phyloP scores from a whole-genome alignment of 2,797 vertebrate species.

The Varecia variegata region DNA sequence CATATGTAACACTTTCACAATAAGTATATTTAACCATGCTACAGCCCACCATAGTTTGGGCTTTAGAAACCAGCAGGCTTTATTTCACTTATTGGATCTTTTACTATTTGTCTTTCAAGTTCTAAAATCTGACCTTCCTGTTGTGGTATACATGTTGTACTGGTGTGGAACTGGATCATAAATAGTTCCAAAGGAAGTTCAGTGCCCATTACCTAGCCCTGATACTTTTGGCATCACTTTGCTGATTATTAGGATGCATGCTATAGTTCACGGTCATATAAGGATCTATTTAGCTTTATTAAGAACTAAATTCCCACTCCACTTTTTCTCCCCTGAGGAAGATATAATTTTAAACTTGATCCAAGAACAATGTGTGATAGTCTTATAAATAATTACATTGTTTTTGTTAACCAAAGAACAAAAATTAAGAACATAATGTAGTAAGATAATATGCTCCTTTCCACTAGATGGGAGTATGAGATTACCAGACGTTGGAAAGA shows the following conservation, averaged over 20 bases:
- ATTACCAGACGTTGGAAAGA: slow-evolving; percentile 32
- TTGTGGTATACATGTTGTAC: neutral
- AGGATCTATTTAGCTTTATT: neutral
- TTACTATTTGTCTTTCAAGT: neutral
- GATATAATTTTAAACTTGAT: neutral
- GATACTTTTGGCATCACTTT: neutral
- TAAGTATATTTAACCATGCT: neutral
- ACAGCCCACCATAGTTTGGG: neutral
- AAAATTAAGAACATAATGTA: neutral
- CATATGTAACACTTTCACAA: neutral
- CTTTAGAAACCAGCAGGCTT: neutral
- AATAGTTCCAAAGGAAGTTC: neutral
- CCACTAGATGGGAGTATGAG: slow-evolving; percentile 70
- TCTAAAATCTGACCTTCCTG: neutral
- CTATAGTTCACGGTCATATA: neutral
- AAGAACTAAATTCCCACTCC: neutral
- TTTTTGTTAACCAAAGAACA: slow-evolving; percentile 23
- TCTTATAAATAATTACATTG: slow-evolving; percentile 29
- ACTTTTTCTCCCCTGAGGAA: neutral
- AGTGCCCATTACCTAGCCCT: neutral
- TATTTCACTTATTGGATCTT: neutral
- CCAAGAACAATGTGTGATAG: neutral
- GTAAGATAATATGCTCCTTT: slow-evolving; percentile 17
- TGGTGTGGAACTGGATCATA: neutral
- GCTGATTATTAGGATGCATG: neutral